A percentile compares a stretch with the other conserved stretches of the same genome.
phyloP scores from a whole-genome alignment of 2,797 vertebrate genomes.

The Aldrovandia affinis region DNA sequence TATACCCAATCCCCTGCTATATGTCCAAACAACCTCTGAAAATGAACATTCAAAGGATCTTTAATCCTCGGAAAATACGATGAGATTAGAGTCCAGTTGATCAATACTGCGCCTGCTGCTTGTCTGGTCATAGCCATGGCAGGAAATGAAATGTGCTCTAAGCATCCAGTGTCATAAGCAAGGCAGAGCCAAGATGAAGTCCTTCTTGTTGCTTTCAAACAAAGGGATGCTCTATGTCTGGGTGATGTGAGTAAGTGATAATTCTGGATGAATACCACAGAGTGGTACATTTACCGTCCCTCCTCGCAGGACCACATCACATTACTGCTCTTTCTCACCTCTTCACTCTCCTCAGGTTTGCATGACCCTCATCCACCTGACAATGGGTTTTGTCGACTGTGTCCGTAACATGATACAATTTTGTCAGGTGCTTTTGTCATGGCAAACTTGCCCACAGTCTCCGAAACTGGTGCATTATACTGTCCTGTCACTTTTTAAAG shows the following conservation, averaged over 20 bases:
- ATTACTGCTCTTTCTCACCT: background rate
- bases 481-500: background rate
- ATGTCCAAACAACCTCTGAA: background rate
- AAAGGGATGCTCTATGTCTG: slow-evolving; percentile 17
- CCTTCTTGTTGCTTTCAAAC: slow-evolving; percentile 13
- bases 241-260: background rate
- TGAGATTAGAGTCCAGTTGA: background rate
- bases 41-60: background rate
- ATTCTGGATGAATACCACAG: background rate
- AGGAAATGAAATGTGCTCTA: background rate
- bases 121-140: background rate
- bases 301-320: background rate
- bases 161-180: background rate
- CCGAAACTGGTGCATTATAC: background rate
- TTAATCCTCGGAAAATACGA: background rate
- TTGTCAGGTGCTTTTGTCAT: background rate
- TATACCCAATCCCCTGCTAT: background rate
- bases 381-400: background rate
- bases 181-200: slow-evolving; percentile 1
- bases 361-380: background rate
- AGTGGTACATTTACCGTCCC: background rate
- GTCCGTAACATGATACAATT: background rate
- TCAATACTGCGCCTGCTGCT: background rate
- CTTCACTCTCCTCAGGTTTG: background rate
- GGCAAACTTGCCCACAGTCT: background rate